phyloP scores from a whole-genome alignment of 2,888 invertebrate genomes.

The Ceraclea dissimilis region DNA sequence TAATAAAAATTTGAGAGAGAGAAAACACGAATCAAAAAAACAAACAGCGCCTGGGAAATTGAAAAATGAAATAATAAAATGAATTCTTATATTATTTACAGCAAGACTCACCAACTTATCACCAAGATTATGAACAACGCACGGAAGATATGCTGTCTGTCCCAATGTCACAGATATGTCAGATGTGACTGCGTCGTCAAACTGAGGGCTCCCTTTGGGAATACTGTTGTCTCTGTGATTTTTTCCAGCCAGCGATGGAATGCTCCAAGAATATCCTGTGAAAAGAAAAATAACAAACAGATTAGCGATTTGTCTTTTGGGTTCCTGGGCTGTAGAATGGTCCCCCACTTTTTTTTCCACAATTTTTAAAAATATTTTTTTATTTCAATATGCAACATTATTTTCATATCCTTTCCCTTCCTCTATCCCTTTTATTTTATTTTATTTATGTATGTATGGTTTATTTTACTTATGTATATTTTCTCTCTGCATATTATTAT shows the following conservation, averaged over 20 bases:
- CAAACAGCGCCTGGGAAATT: no score
- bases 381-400: no score
- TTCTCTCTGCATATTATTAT: no score
- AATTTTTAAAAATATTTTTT: neutral
- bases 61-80: no score
- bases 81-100: no score
- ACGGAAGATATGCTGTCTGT: conserved; percentile 37
- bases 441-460: no score
- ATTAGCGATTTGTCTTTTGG: neutral
- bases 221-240: conserved; percentile 2
- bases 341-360: neutral
- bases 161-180: conserved; percentile 32
- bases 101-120: conserved; percentile 40
- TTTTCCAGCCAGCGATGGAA: conserved; percentile 7
- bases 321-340: no score
- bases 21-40: no score
- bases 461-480: no score
- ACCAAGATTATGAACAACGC: conserved; percentile 35
- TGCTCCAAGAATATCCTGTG: conserved; percentile 23
- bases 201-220: conserved; percentile 19
- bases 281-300: neutral
- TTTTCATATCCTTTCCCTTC: no score
- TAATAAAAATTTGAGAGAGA: no score
- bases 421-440: no score
- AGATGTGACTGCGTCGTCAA: conserved; percentile 22